Conservation (phyloP, 2,113 vertebrate genomes). For the Menura novaehollandiae region DNA sequence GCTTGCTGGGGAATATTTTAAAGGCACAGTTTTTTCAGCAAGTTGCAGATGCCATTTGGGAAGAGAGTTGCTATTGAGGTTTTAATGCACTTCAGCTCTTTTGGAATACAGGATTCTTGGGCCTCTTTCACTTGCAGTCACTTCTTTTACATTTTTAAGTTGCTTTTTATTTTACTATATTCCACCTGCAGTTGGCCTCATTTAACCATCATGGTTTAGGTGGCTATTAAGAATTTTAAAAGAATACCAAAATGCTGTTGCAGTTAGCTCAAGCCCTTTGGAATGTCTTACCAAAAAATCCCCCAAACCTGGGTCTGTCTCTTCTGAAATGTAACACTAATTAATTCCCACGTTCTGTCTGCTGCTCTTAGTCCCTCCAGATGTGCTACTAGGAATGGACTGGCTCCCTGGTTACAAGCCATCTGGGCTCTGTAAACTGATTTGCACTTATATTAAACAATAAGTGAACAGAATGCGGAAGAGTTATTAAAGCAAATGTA, state of each 20-base stretch:
- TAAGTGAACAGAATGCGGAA: constrained; percentile 70
- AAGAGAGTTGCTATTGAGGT: background rate
- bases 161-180: constrained; percentile 36
- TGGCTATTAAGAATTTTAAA: constrained; percentile 53
- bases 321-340: constrained; percentile 65
- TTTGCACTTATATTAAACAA: constrained; percentile 77
- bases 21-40: background rate
- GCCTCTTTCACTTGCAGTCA: background rate
- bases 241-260: constrained; percentile 26
- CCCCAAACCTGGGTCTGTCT: background rate
- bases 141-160: background rate
- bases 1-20: constrained; percentile 37
- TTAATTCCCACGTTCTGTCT: constrained; percentile 67
- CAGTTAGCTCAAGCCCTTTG: constrained; percentile 31
- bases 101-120: background rate
- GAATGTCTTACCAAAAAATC: constrained; percentile 30
- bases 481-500: constrained; percentile 76
- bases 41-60: background rate
- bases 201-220: constrained; percentile 13
- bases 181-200: constrained; percentile 54
- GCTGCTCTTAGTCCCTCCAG: constrained; percentile 57
- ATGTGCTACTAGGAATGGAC: constrained; percentile 69
- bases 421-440: constrained; percentile 72
- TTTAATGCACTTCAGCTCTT: constrained; percentile 8
- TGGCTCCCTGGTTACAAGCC: constrained; percentile 65